Conservation (phyloP, 2,797 vertebrate species). For the Coregonus ussuriensis region DNA sequence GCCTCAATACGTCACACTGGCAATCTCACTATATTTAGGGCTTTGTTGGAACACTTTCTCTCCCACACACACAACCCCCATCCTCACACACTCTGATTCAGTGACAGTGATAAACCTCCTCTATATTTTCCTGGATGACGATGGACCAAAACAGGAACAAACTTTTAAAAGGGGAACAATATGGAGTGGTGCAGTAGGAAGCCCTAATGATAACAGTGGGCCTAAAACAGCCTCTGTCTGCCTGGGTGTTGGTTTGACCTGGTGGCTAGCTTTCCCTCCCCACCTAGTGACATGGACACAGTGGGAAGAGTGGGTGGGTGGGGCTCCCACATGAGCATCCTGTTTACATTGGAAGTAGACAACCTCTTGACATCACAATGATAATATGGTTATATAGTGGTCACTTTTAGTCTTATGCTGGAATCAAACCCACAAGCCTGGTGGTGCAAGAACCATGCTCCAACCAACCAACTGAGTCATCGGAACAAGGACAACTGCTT, state of each 20-base stretch:
- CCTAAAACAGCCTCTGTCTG: slow-evolving; percentile 30
- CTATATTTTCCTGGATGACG: slow-evolving; percentile 35
- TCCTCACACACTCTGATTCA: slow-evolving; percentile 33
- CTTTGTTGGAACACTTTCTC: slow-evolving; percentile 64
- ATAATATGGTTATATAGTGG: background rate
- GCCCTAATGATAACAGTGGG: slow-evolving; percentile 41
- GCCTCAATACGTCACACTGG: slow-evolving; percentile 75
- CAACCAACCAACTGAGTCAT: no score
- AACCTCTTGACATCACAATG: background rate
- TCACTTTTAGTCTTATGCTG: no score
- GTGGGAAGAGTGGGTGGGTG: slow-evolving; percentile 41
- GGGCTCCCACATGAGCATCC: slow-evolving; percentile 61
- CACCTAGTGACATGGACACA: slow-evolving; percentile 39
- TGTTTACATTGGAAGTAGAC: slow-evolving; percentile 53
- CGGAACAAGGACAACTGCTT: no score
- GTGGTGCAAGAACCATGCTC: no score
- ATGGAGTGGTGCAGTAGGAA: slow-evolving; percentile 45
- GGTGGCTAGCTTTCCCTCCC: slow-evolving; percentile 27
- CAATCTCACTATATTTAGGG: slow-evolving; percentile 73
- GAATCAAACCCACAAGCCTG: no score
- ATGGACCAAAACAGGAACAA: slow-evolving; percentile 39
- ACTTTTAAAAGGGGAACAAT: slow-evolving; percentile 41
- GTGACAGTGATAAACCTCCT: slow-evolving; percentile 61
- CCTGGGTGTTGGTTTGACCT: background rate
- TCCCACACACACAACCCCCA: slow-evolving; percentile 10